phyloP scores from a whole-genome alignment of 2,888 invertebrate species.

The Steinernema carpocapsae region DNA sequence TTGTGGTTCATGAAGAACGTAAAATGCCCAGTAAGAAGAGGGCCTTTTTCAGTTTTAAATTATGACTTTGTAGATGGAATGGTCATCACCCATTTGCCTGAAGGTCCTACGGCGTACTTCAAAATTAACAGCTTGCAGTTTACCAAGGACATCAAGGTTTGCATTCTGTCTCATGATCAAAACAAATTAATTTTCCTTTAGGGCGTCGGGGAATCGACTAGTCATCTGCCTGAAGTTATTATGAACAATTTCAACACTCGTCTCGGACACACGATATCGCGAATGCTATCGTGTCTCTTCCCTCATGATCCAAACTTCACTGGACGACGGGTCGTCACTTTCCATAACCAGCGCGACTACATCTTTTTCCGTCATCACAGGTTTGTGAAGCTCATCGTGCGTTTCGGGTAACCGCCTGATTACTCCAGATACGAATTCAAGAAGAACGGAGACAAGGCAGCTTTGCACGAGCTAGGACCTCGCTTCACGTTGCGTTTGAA shows the following conservation, averaged over 20 bases:
- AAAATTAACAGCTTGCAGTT: conserved; percentile 89
- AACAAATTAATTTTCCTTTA: conserved; percentile 14
- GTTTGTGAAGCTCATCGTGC: conserved; percentile 69
- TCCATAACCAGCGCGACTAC: conserved; percentile 98
- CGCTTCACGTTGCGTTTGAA: conserved; percentile 90
- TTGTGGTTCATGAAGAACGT: conserved; percentile 91
- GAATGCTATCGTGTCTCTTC: conserved; percentile 81
- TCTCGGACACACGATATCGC: conserved; percentile 84
- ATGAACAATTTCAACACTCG: conserved; percentile 94
- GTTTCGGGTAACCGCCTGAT: neutral
- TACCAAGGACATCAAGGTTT: conserved; percentile 80
- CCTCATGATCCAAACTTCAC: conserved; percentile 94
- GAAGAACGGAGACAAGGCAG: conserved; percentile 74
- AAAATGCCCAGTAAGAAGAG: conserved; percentile 70
- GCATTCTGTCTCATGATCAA: neutral
- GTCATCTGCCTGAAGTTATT: conserved; percentile 90
- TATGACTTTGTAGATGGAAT: conserved; percentile 76
- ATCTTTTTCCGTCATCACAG: conserved; percentile 97
- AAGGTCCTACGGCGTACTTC: conserved; percentile 96
- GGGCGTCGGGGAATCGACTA: conserved; percentile 77
- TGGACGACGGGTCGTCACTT: conserved; percentile 89
- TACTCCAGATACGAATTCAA: conserved; percentile 83
- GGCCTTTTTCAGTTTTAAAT: conserved; percentile 38
- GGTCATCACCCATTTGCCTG: conserved; percentile 88
- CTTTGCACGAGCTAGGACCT: conserved; percentile 92